These are phyloP conservation scores for Chloropsis cyanopogon DNA, from an alignment of 2,113 vertebrate genomes.

Conservation along the genomic window DNA sequence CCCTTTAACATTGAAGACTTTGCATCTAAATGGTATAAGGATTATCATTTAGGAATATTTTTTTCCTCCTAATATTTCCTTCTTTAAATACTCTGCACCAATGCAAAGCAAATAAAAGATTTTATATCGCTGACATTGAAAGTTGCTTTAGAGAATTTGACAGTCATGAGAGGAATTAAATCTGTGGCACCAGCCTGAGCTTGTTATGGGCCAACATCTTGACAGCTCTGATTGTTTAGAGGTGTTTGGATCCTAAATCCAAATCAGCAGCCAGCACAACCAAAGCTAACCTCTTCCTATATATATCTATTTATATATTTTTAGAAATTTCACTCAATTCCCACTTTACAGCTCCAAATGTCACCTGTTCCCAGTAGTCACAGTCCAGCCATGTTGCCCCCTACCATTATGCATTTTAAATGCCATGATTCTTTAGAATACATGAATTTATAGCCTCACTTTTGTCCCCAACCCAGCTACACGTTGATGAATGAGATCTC, in stretches of 20 bases:
- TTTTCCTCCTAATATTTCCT: not conserved
- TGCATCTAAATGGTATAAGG: not conserved
- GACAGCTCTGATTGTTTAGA: not conserved
- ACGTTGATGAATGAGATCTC: slow-evolving; percentile 58
- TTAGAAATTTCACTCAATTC: not conserved
- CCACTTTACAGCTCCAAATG: not conserved
- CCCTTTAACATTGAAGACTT: not conserved
- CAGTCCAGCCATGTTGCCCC: not conserved
- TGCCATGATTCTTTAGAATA: slow-evolving; percentile 27
- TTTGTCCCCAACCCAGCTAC: not conserved
- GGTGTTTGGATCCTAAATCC: not conserved
- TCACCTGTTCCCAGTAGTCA: not conserved
- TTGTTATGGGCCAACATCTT: not conserved
- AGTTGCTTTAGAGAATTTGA: not conserved
- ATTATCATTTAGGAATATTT: not conserved
- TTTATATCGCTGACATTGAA: not conserved
- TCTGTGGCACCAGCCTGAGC: not conserved
- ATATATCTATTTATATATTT: not conserved
- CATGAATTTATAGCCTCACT: slow-evolving; percentile 39
- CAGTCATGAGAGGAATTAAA: not conserved
- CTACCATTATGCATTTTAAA: not conserved
- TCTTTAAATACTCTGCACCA: not conserved
- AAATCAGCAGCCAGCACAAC: not conserved
- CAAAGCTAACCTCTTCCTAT: not conserved
- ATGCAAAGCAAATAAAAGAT: not conserved